Evolutionary conservation across 2,888 invertebrate genomes (phyloP).

Genomic region (Alviniconcha strummeri): DNA sequence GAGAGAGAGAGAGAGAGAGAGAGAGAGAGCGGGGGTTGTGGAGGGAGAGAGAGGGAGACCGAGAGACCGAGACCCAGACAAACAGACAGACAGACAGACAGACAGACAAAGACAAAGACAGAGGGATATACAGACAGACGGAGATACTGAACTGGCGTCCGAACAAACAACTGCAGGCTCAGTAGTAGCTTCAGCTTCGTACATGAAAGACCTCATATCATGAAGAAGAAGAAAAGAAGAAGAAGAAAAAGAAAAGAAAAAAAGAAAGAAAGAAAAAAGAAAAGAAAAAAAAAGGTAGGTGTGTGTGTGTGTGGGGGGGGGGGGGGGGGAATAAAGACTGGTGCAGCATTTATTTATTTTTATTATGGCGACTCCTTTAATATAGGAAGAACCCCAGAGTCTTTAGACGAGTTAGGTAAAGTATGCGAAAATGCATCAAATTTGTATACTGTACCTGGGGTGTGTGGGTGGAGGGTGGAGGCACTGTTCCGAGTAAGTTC

Average conservation of each 20-base stretch:
- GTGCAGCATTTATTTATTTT: no score
- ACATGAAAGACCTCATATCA: no score
- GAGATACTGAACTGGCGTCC: background rate
- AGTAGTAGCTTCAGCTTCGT: no score
- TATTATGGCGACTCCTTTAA: no score
- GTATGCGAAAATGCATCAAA: no score
- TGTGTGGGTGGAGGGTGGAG: no score
- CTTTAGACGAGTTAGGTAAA: no score
- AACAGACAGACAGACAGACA: background rate
- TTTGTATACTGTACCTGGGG: no score
- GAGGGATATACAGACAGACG: background rate
- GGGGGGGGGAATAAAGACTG: background rate
- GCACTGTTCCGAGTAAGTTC: no score
- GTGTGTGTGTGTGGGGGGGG: no score
- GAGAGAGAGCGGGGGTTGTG: background rate
- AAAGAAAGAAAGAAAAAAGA: background rate
- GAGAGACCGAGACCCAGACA: background rate
- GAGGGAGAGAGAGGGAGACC: background rate
- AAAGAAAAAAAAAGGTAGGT: background rate
- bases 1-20: background rate
- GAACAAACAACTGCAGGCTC: no score
- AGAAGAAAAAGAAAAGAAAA: background rate
- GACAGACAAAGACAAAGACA: background rate
- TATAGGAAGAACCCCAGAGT: no score
- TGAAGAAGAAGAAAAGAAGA: background rate